Evolutionary conservation across 2,888 invertebrate genomes (phyloP), one percentile per base, ranked within the genome.

Genomic region (Tanypteryx hageni): DNA sequence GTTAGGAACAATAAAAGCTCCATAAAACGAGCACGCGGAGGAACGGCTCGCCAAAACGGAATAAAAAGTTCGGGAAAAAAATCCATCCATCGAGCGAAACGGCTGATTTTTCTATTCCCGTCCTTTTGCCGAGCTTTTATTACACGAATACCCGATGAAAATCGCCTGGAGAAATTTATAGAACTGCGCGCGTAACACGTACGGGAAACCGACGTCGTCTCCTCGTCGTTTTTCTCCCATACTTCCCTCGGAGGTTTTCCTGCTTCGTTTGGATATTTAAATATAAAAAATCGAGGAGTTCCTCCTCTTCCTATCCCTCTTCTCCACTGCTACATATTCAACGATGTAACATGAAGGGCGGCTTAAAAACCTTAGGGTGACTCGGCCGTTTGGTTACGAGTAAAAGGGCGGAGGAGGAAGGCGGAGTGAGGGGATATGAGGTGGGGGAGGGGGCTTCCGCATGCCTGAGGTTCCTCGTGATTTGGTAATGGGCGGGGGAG

Each of bases 251-350:
- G 76, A 27, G 22, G 4, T n/a, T 27, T 76, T 76, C 22, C 4
- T 11, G 13, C 22, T 14, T 27, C 27, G 18, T 9, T 22, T 13
- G 27, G 76, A 0, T 76, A 27, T 76, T 76, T 68, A 68, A 68
- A 68, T 68, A 27, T 4, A 27, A 27, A 76, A 61, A 76, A 76
- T 76, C n/a, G n/a, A 68, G 27, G 27, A 76, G 76, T 76, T 27
- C 13, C 9, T 76, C 13, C 27, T 27, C 68, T 68, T n/a, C 76
- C 16, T 2, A 76, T 22, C 22, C 22, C 18, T 22, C 22, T 18
- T 18, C 68, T 27, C 44, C 4, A 27, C 89, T 89, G 89, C 64
- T 89, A 64, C 64, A 89, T 89, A 89, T 89, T 89, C 89, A 89
- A 64, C 89, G 89, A 89, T 44, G 44, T 64, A 64, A 89, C 64